Conservation (phyloP, 2,888 invertebrate species). For the Caenorhabditis panamensis region DNA sequence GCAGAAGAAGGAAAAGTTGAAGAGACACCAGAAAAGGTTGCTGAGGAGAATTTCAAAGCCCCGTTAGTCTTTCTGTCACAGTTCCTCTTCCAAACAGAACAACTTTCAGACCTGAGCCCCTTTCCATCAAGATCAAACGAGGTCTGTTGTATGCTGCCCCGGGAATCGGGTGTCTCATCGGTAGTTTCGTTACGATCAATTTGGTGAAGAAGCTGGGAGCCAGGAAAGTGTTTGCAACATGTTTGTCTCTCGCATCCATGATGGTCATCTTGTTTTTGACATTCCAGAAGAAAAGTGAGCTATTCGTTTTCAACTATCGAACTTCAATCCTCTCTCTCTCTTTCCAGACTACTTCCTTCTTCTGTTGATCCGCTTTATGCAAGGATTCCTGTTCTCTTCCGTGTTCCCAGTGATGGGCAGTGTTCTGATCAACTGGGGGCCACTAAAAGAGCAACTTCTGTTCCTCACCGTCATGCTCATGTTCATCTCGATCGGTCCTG, state of each 20-base stretch:
- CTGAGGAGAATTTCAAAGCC: slow-evolving; percentile 2
- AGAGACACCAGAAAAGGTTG: slow-evolving; percentile 3
- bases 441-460: slow-evolving; percentile 74
- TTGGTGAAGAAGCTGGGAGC: slow-evolving; percentile 24
- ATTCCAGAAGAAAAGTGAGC: slow-evolving; percentile 32
- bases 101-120: slow-evolving; percentile 27
- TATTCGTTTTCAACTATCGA: not conserved
- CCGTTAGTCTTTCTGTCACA: not conserved
- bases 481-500: slow-evolving; percentile 68
- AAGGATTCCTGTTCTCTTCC: slow-evolving; percentile 71
- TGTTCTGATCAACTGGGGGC: slow-evolving; percentile 74
- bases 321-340: not conserved
- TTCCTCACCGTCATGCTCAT: slow-evolving; percentile 71
- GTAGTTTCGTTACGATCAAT: slow-evolving; percentile 20
- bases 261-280: slow-evolving; percentile 15
- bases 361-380: slow-evolving; percentile 64
- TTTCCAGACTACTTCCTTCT: slow-evolving; percentile 40
- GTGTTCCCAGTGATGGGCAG: slow-evolving; percentile 72
- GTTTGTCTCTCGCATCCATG: slow-evolving; percentile 13
- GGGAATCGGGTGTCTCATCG: slow-evolving; percentile 50
- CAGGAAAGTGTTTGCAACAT: slow-evolving; percentile 36
- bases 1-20: slow-evolving; percentile 39
- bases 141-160: slow-evolving; percentile 46
- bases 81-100: not conserved
- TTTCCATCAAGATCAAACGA: slow-evolving; percentile 10